phyloP scores from a whole-genome alignment of 2,888 invertebrate genomes.

The Ophioninae sp. region DNA sequence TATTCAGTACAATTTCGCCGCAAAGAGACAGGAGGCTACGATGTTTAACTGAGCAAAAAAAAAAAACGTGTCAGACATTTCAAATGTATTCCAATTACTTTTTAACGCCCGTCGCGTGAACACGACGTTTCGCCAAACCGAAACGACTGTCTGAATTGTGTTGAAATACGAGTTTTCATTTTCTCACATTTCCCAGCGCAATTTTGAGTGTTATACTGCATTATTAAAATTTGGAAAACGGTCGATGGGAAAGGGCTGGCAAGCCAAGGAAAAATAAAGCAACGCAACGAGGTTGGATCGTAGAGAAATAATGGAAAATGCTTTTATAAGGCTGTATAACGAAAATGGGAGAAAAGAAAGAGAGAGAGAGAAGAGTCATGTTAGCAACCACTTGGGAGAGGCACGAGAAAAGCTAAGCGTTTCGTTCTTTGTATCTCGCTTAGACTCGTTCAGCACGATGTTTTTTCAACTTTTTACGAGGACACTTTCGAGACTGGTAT shows the following conservation, averaged over 20 bases:
- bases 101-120: background rate
- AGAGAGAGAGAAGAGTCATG: background rate
- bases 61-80: background rate
- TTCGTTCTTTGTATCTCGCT: conserved; percentile 64
- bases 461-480: conserved; percentile 64
- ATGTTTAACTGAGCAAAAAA: background rate
- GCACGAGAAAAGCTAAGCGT: conserved; percentile 53
- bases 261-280: conserved; percentile 23
- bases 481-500: conserved; percentile 60
- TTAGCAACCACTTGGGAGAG: conserved; percentile 32
- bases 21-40: background rate
- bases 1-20: background rate
- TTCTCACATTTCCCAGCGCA: background rate
- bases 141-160: background rate
- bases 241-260: conserved; percentile 14
- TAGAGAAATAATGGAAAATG: conserved; percentile 66
- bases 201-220: background rate
- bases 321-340: conserved; percentile 57
- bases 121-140: background rate
- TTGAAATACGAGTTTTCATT: background rate
- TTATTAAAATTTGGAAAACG: conserved; percentile 44
- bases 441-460: conserved; percentile 41
- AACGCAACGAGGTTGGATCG: conserved; percentile 61
- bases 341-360: conserved; percentile 11
- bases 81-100: background rate